A percentile compares a stretch with the other conserved stretches of the same genome.
phyloP scores from a whole-genome alignment of 1,140 invertebrate genomes.

The Ceratina calcarata region DNA sequence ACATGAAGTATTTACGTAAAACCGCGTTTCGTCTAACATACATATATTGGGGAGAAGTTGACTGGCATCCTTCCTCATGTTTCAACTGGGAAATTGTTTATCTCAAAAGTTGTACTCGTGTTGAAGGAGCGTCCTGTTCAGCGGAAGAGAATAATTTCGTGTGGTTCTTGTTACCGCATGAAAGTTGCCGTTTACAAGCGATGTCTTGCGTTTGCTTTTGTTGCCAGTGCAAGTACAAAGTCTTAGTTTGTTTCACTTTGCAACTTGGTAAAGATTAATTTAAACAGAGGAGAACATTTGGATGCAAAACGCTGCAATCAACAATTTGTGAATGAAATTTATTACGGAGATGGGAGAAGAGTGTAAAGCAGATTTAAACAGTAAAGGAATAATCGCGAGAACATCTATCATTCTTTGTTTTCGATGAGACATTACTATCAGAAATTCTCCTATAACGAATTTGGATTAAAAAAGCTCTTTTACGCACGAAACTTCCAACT shows the following conservation, averaged over 20 bases:
- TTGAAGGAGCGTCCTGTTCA: background rate
- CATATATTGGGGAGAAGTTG: background rate
- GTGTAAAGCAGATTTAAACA: too few relatives aligned
- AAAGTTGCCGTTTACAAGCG: background rate
- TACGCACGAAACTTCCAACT: too few relatives aligned
- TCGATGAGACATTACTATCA: too few relatives aligned
- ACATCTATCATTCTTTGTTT: too few relatives aligned
- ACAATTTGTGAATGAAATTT: too few relatives aligned
- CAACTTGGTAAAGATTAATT: too few relatives aligned
- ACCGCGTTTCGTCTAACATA: background rate
- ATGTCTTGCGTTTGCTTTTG: background rate
- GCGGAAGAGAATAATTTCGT: background rate
- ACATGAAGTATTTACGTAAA: background rate
- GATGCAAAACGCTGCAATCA: too few relatives aligned
- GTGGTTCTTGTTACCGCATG: background rate
- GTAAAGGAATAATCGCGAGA: too few relatives aligned
- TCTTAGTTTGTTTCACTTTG: background rate
- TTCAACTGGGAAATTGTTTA: background rate
- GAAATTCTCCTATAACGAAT: too few relatives aligned
- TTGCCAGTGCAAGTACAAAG: background rate
- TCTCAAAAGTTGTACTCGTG: background rate
- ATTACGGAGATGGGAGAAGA: too few relatives aligned
- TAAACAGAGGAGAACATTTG: too few relatives aligned
- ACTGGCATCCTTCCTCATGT: background rate
- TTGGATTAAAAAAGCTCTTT: too few relatives aligned